Percentiles rank a stretch among this genome's conserved stretches.
Conservation (phyloP, 2,113 vertebrate species). For the Azemiops feae region DNA sequence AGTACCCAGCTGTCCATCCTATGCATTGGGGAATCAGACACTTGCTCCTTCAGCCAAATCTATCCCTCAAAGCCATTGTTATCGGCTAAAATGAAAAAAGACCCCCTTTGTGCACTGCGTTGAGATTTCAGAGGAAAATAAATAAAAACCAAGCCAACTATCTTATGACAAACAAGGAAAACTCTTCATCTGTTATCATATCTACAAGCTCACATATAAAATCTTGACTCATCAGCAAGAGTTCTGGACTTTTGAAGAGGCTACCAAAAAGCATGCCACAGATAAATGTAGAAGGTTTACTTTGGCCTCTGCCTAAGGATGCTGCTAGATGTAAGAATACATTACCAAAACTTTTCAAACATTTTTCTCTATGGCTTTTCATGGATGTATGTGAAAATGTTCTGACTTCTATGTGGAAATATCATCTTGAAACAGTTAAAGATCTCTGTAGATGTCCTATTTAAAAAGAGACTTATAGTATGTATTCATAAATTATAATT, state of each 20-base stretch:
- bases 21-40: not conserved
- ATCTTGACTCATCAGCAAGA: not conserved
- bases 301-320: not conserved
- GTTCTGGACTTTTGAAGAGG: not conserved
- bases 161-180: not conserved
- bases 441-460: not conserved
- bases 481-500: slow-evolving; percentile 33
- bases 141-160: not conserved
- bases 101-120: not conserved
- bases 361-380: not conserved
- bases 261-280: not conserved
- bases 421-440: not conserved
- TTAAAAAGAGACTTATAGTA: not conserved
- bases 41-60: not conserved
- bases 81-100: not conserved
- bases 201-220: not conserved
- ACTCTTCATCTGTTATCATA: not conserved
- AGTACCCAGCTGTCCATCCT: not conserved
- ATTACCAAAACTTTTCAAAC: not conserved
- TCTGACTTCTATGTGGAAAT: not conserved
- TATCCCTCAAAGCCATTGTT: not conserved
- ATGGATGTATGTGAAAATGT: not conserved
- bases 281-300: too few relatives aligned
- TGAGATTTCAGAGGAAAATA: not conserved
- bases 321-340: not conserved